phyloP scores from a whole-genome alignment of 1,140 invertebrate genomes.

The Macrotrachela quadricornifera region DNA sequence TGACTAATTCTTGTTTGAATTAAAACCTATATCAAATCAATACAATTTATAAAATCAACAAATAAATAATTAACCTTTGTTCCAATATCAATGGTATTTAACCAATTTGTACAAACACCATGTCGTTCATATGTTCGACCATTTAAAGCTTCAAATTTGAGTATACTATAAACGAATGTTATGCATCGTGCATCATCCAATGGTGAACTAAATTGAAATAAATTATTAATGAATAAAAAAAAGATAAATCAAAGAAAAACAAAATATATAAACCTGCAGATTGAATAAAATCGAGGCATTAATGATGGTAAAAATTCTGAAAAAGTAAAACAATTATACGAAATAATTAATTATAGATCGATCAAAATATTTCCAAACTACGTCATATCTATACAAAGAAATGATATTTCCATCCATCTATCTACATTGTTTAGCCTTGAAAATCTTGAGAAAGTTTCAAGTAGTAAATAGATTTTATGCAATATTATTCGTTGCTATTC shows the following conservation, averaged over 20 bases:
- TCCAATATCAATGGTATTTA: conserved; percentile 18
- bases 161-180: conserved; percentile 46
- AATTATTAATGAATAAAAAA: background rate
- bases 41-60: background rate
- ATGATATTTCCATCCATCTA: too few relatives aligned
- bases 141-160: conserved; percentile 27
- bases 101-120: conserved; percentile 46
- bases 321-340: background rate
- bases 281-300: background rate
- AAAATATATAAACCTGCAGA: conserved; percentile 1
- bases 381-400: too few relatives aligned
- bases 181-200: conserved; percentile 28
- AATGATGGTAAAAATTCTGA: background rate
- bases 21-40: conserved; percentile 6
- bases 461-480: too few relatives aligned
- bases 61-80: background rate
- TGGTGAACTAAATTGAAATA: conserved; percentile 15
- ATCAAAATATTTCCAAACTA: too few relatives aligned
- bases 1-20: conserved; percentile 3
- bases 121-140: conserved; percentile 30
- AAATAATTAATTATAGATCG: too few relatives aligned
- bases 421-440: too few relatives aligned
- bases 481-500: too few relatives aligned
- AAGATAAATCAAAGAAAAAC: background rate
- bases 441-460: too few relatives aligned